phyloP scores from a whole-genome alignment of 2,113 vertebrate genomes.

The Ranitomeya imitator region DNA sequence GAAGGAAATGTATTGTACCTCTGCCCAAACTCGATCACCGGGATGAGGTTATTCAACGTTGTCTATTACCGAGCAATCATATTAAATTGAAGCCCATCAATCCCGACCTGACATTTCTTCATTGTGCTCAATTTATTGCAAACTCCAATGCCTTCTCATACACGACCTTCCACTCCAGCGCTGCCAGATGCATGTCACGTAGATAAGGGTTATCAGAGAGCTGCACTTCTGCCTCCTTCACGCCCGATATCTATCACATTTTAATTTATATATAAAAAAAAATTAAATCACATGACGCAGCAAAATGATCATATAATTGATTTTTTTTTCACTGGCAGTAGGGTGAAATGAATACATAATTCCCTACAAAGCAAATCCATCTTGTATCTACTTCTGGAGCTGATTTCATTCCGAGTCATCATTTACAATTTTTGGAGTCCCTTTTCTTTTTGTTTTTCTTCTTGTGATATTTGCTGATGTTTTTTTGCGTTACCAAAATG shows the following conservation, averaged over 20 bases:
- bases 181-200: not conserved
- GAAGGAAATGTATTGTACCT: not conserved
- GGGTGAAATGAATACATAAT: constrained; percentile 48
- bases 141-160: not conserved
- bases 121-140: constrained; percentile 1
- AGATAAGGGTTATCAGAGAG: constrained; percentile 38
- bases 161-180: not conserved
- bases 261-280: constrained; percentile 36
- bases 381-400: not conserved
- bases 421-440: too few species aligned
- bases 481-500: too few species aligned
- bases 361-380: not conserved
- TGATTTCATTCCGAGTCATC: not conserved
- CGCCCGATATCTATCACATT: constrained; percentile 1
- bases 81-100: not conserved
- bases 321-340: constrained; percentile 23
- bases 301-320: constrained; percentile 39
- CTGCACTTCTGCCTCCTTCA: constrained; percentile 11
- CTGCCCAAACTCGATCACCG: not conserved
- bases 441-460: too few species aligned
- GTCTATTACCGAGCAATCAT: not conserved
- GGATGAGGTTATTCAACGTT: not conserved
- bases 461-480: too few species aligned
- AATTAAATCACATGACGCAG: not conserved
- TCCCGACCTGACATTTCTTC: constrained; percentile 5